phyloP scores from a whole-genome alignment of 2,888 invertebrate genomes.

The Drosophila paramelanica region DNA sequence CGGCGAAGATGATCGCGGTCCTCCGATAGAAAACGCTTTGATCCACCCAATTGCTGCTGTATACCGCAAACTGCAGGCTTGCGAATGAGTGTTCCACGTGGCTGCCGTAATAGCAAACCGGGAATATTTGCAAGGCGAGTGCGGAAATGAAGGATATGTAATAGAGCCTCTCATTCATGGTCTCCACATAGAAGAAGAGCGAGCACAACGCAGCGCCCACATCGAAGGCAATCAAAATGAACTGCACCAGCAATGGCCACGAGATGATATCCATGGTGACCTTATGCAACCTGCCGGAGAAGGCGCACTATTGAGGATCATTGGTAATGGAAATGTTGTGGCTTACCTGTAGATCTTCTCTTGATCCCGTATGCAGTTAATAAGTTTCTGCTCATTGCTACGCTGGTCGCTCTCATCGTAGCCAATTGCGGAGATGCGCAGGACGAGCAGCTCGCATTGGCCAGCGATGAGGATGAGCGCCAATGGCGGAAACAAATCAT shows the following conservation, averaged over 20 bases:
- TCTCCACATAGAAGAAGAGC: constrained; percentile 50
- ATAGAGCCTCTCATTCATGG: constrained; percentile 27
- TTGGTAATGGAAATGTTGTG: no score
- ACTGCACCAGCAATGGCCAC: constrained; percentile 58
- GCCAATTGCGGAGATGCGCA: constrained; percentile 56
- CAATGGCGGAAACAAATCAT: constrained; percentile 56
- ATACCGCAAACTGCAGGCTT: constrained; percentile 45
- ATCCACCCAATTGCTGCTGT: constrained; percentile 61
- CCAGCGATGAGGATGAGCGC: constrained; percentile 38
- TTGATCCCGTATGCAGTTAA: constrained; percentile 62
- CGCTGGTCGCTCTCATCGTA: constrained; percentile 15
- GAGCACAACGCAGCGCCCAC: constrained; percentile 42
- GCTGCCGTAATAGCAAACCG: constrained; percentile 59
- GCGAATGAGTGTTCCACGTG: constrained; percentile 35
- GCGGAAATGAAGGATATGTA: constrained; percentile 27
- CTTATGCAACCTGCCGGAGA: constrained; percentile 34
- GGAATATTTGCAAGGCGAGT: constrained; percentile 49
- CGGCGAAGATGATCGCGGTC: constrained; percentile 42
- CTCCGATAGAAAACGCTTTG: constrained; percentile 46
- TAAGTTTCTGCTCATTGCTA: constrained; percentile 48
- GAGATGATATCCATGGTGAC: constrained; percentile 46
- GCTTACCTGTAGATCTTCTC: constrained; percentile 52
- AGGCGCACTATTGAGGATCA: neutral
- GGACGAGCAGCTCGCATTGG: constrained; percentile 48
- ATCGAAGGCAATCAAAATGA: constrained; percentile 51